phyloP scores from a whole-genome alignment of 2,113 vertebrate species.

The Synchiropus splendidus region DNA sequence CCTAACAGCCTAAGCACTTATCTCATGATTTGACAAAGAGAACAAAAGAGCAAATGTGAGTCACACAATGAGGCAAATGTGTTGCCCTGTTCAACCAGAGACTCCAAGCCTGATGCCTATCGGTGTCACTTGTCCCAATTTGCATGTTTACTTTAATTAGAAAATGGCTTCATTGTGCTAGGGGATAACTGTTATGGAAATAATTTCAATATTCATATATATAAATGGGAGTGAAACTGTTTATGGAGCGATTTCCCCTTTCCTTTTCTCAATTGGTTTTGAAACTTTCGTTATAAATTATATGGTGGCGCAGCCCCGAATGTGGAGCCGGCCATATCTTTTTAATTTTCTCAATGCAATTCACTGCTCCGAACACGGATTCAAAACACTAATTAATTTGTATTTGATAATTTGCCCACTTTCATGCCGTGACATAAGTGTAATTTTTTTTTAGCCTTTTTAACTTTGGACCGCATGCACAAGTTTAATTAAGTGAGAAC shows the following conservation, averaged over 20 bases:
- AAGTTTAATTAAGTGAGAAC: conserved; percentile 70
- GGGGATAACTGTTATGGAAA: conserved; percentile 47
- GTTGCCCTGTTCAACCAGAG: conserved; percentile 7
- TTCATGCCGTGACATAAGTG: conserved; percentile 54
- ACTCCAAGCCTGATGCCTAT: conserved; percentile 26
- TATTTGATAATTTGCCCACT: conserved; percentile 70
- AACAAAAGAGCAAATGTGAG: conserved; percentile 7
- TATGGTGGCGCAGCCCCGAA: conserved; percentile 22
- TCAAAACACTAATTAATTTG: conserved; percentile 71
- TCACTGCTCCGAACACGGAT: conserved; percentile 52
- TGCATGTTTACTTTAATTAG: conserved; percentile 47
- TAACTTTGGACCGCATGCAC: conserved; percentile 60
- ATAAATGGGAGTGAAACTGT: conserved; percentile 42
- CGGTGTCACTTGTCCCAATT: conserved; percentile 25
- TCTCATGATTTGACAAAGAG: conserved; percentile 11
- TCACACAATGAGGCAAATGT: conserved; percentile 3
- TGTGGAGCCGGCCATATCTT: conserved; percentile 49
- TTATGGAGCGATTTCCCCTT: conserved; percentile 28
- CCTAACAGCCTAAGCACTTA: too few species aligned
- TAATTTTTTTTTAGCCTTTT: conserved; percentile 33
- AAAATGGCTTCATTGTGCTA: conserved; percentile 39
- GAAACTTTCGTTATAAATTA: conserved; percentile 57
- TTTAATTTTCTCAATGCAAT: conserved; percentile 68
- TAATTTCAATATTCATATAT: conserved; percentile 26
- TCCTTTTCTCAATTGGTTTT: conserved; percentile 26